Base-by-base conservation (phyloP, 2,888 invertebrate species). In the Temnothorax unifasciatus region DNA sequence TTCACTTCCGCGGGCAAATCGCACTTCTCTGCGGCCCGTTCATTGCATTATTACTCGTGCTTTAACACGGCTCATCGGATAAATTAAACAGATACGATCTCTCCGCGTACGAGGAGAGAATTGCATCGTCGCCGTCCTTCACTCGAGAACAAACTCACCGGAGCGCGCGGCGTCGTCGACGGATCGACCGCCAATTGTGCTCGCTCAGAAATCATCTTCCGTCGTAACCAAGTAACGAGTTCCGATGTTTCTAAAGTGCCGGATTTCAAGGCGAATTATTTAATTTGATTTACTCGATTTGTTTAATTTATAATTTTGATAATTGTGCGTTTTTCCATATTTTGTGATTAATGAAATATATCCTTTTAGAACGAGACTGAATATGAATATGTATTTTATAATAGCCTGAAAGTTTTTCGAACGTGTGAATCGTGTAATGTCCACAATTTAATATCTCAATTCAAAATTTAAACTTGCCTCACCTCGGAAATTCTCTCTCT, bases 61-160 rank as follows among this genome's bases (percentile, higher is more conserved):
- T 61, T 73, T 81, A 77, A 77, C 52, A 59, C 47, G 59, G 18
- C 41, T 77, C 77, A 77, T 66, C 41, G 68, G 68, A 66, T 77
- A 77, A 77, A 77, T 77, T 77, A 68, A 77, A 68, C 77, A 68
- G 77, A n/a, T 25, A 44, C 29, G 68, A 66, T 77, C 66, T 47
- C 66, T 29, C 66, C 54, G 66, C 64, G 38, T 38, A 50, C 47
- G 66, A 47, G 44, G 59, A 15, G 29, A 44, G 44, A 74, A 47
- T 74, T 29, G 29, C 74, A 21, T 13, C 52, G 29, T 25, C 59
- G 59, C 8, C 44, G 41, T 44, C 13, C 44, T 29, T 59, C 59
- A 6, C 15, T 68, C 54, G 54, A 50, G 38, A 52, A 34, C 4
- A 61, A 74, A 47, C 21, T 54, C 38, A 15, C 6, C 13, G 11